phyloP scores from a whole-genome alignment of 2,888 invertebrate species.

The Pseudococcus longispinus region DNA sequence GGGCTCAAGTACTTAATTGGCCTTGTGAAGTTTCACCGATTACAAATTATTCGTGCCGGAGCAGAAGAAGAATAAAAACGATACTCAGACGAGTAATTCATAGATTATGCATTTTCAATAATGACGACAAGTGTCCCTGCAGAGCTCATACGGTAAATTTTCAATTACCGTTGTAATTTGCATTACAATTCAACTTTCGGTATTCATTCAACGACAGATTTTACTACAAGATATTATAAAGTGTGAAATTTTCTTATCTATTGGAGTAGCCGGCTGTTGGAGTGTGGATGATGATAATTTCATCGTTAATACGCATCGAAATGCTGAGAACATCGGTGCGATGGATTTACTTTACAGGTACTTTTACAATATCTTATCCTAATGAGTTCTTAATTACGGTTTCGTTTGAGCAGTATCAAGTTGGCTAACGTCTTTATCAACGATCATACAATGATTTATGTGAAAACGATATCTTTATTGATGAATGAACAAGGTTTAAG shows the following conservation, averaged over 20 bases:
- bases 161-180: slow-evolving; percentile 2
- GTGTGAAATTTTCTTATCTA: not conserved
- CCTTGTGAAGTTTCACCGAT: slow-evolving; percentile 7
- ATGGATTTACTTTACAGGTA: not conserved
- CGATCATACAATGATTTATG: not conserved
- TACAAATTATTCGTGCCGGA: not conserved
- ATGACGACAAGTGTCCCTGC: not conserved
- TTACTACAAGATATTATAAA: not conserved
- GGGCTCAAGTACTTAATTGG: not conserved
- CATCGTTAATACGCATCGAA: not conserved
- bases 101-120: not conserved
- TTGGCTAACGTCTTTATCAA: not conserved
- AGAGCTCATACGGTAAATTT: slow-evolving; percentile 14
- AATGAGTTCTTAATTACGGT: not conserved
- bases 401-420: not conserved
- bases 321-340: not conserved
- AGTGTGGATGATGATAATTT: not conserved
- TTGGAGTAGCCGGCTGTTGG: not conserved
- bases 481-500: not conserved
- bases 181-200: not conserved
- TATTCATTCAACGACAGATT: not conserved
- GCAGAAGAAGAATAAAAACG: not conserved
- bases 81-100: not conserved
- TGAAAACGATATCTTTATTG: not conserved
- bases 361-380: not conserved